These are phyloP conservation scores for Tachypleus tridentatus DNA, from an alignment of 1,140 invertebrate genomes.

Conservation along the genomic window DNA sequence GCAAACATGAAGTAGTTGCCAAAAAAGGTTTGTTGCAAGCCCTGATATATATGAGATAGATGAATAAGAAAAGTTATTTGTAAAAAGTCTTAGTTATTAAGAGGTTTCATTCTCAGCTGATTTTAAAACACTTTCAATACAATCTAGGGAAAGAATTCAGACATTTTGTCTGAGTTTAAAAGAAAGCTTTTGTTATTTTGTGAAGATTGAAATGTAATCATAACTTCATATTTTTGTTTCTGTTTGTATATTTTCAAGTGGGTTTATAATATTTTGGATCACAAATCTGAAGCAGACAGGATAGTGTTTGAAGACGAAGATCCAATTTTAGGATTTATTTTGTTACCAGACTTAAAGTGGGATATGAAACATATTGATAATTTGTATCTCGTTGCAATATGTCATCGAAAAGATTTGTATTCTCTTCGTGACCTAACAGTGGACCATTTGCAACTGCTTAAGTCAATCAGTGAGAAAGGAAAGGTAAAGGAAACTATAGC, in stretches of 20 bases:
- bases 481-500: too few species aligned
- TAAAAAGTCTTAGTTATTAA: too few species aligned
- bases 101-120: too few species aligned
- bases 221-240: conserved; percentile 2
- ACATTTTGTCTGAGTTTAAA: too few species aligned
- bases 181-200: too few species aligned
- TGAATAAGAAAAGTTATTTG: too few species aligned
- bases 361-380: conserved; percentile 38
- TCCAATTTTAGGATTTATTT: conserved; percentile 65
- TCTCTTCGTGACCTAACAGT: conserved; percentile 69
- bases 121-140: too few species aligned
- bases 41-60: too few species aligned
- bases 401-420: conserved; percentile 54
- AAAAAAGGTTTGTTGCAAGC: too few species aligned
- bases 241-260: conserved; percentile 52
- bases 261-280: conserved; percentile 91
- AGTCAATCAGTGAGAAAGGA: too few species aligned
- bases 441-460: conserved; percentile 56
- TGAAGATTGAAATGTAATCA: conserved; percentile 1
- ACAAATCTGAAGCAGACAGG: conserved; percentile 73
- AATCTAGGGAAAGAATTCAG: too few species aligned
- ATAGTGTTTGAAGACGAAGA: conserved; percentile 74
- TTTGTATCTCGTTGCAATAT: conserved; percentile 71
- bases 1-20: too few species aligned
- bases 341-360: conserved; percentile 91